Evolutionary conservation across 2,113 vertebrate genomes (phyloP).

Genomic region (Ascaphus truei): DNA sequence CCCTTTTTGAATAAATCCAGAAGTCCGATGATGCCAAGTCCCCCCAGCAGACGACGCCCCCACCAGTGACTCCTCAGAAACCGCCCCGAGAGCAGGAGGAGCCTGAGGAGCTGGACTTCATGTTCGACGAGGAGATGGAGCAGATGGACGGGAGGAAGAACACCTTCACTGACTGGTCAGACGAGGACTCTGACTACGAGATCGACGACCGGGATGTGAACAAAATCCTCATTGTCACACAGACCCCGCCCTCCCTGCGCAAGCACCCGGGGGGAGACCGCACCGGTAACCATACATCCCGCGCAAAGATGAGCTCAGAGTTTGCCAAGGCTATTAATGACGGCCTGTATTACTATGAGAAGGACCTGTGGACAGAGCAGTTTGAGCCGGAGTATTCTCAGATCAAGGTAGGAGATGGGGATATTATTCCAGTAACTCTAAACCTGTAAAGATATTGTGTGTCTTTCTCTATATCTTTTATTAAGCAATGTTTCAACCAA

Average conservation of each 20-base stretch:
- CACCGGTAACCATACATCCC: slow-evolving; percentile 88
- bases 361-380: slow-evolving; percentile 93
- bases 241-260: slow-evolving; percentile 92
- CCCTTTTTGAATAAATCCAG: slow-evolving; percentile 54
- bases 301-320: slow-evolving; percentile 89
- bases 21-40: slow-evolving; percentile 73
- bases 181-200: slow-evolving; percentile 92
- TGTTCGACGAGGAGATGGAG: slow-evolving; percentile 97
- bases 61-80: slow-evolving; percentile 40
- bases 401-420: slow-evolving; percentile 93
- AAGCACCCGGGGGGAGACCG: slow-evolving; percentile 93
- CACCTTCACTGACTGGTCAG: slow-evolving; percentile 96
- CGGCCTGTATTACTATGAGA: slow-evolving; percentile 94
- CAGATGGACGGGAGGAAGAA: slow-evolving; percentile 95
- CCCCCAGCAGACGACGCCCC: slow-evolving; percentile 42
- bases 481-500: too few relatives aligned
- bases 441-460: too few relatives aligned
- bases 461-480: too few relatives aligned
- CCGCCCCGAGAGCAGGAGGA: slow-evolving; percentile 83
- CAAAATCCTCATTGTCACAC: slow-evolving; percentile 97
- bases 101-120: slow-evolving; percentile 94
- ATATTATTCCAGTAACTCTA: too few relatives aligned
- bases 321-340: slow-evolving; percentile 94
- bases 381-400: slow-evolving; percentile 94
- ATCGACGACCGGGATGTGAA: slow-evolving; percentile 93